Base-by-base conservation (phyloP, 2,113 vertebrate species). In the Sakesphorus luctuosus region DNA sequence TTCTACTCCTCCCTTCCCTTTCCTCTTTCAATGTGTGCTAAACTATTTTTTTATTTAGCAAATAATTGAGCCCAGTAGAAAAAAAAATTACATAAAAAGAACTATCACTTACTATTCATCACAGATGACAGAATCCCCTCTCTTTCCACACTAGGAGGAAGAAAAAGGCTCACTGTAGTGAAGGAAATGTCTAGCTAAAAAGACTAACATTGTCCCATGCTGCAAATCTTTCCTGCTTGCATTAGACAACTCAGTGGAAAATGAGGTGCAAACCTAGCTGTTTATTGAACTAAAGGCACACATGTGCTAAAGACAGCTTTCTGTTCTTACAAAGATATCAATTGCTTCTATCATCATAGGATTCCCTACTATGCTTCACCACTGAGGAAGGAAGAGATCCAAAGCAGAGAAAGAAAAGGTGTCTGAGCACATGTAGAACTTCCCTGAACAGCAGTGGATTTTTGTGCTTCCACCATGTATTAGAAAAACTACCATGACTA, bases 241-340 rank as follows among this genome's bases (percentile, higher is more conserved):
- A 81, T 96, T 81, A 92, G 72, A 80, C 52, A 47, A 75, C 74
- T 90, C 59, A 71, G 61, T 77, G 35, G 82, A 93, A 96, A 94
- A 93, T 93, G 82, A 94, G 84, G 92, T 87, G 84, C 92, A 93
- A 90, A 58, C 76, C 83, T 84, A 67, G 79, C 91, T 96, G 91
- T 91, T 97, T 97, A 91, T 96, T 96, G 96, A 96, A 90, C 85
- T 88, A 93, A 96, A 94, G 89, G 81, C 93, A 87, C 28, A 82
- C 58, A 73, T 86, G 83, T 67, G 75, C 52, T 86, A 86, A 93
- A 90, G 83, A 46, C 56, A 61, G 52, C 59, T 88, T 92, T 94
- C 90, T 93, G 75, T 93, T 90, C 94, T 92, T 59, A 95, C 68
- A 96, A 95, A 97, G 85, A 13, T 84, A 93, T 84, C 20, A 18